Evolutionary conservation across 2,888 invertebrate genomes (phyloP).

Genomic region (Griposia aprilina): DNA sequence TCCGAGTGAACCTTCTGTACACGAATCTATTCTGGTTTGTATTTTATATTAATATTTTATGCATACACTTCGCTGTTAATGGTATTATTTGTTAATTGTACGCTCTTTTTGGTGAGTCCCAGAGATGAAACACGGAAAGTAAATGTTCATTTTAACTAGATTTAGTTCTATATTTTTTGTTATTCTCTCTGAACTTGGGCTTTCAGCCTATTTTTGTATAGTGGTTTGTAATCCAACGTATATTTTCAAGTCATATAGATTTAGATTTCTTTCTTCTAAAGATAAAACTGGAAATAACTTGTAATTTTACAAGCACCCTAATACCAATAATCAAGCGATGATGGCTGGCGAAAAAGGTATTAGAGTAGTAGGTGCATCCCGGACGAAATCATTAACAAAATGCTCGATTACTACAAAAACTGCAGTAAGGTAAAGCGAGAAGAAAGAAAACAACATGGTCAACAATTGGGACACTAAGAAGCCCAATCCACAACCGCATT

Average conservation of each 20-base stretch:
- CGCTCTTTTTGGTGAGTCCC: conserved; percentile 31
- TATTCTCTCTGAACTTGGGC: conserved; percentile 5
- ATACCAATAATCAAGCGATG: background rate
- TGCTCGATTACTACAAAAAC: background rate
- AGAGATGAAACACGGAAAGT: conserved; percentile 9
- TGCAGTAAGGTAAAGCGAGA: background rate
- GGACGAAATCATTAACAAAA: background rate
- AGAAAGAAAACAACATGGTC: background rate
- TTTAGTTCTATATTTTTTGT: conserved; percentile 17
- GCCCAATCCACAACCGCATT: background rate
- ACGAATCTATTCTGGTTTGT: background rate
- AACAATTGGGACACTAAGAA: background rate
- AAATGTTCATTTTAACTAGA: conserved; percentile 27
- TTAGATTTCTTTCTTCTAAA: background rate
- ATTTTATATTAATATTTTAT: conserved; percentile 29
- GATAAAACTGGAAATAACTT: background rate
- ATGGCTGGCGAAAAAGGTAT: background rate
- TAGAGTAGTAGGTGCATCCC: background rate
- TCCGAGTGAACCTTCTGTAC: conserved; percentile 23
- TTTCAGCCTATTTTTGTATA: background rate
- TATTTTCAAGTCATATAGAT: background rate
- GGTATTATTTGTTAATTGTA: conserved; percentile 50
- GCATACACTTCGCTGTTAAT: conserved; percentile 42
- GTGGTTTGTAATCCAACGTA: background rate
- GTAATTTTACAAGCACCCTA: background rate